Base-by-base conservation (phyloP, 2,113 vertebrate genomes). In the Xiphophorus hellerii region DNA sequence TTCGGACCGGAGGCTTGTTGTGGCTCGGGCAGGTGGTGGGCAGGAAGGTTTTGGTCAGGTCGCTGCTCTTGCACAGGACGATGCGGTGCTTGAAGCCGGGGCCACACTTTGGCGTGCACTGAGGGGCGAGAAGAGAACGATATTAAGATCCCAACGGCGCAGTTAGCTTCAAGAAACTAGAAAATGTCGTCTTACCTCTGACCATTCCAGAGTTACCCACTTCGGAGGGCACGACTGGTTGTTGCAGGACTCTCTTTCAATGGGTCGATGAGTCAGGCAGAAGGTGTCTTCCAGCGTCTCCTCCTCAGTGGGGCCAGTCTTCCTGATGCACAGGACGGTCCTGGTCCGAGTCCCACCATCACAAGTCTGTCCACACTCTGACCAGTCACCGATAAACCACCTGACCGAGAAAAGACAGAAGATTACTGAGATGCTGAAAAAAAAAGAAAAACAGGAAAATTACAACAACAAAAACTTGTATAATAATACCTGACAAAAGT, bases 361-460 rank as follows among this genome's bases (percentile, higher is more conserved):
- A 76, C 98, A 99, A 0, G 97, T 97, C 93, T 97, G 98, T 66
- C 95, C 97, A 84, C 98, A 99, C 76, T 97, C 97, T 1, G 96
- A 94, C 98, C 98, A 99, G 89, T 98, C 97, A 3, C 97, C 97
- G 20, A 99, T 99, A 88, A 98, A 97, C 98, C 98, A 99, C 79
- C 98, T 99, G 89, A 0, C 44, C 76, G 74, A 77, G 7, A 35
- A 27, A 37, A 17, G 42, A 51, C 42, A 27, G 35, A 71, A 25
- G 6, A 29, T 15, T 35, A 33, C 39, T 2, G 13, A 4, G 8
- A 29, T 9, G 66, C 15, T 10, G 64, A 6, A 12, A 13, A 12
- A 13, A 35, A 35, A 35, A 35, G 8, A 35, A 35, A 66, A 37
- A 44, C 44, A 7, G 17, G 17, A 20, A 48, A 48, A 48, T 37